A percentile compares a stretch with the other conserved stretches of the same genome.
Conservation (phyloP, 2,888 invertebrate species). For the Bombylius discolor region DNA sequence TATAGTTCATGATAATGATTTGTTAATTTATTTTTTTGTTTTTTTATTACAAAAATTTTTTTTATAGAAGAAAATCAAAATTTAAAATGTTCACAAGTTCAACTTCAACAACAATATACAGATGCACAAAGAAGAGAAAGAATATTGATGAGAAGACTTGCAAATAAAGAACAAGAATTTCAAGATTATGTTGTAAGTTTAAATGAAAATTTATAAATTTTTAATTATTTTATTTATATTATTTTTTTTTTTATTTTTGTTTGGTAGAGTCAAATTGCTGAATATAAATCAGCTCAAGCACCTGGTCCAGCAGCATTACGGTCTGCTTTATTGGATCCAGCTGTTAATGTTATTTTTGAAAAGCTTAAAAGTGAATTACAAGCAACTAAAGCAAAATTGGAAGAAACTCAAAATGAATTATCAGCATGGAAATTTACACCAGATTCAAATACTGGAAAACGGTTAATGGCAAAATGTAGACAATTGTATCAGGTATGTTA, state of each 20-base stretch:
- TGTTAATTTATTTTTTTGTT: background rate
- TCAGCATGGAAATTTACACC: slow-evolving; percentile 99
- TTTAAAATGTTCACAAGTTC: slow-evolving; percentile 57
- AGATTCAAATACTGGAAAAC: slow-evolving; percentile 97
- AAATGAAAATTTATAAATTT: background rate
- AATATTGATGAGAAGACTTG: slow-evolving; percentile 78
- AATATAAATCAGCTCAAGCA: slow-evolving; percentile 79
- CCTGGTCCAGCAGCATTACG: slow-evolving; percentile 63
- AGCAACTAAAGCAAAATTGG: slow-evolving; percentile 76
- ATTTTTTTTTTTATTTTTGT: slow-evolving; percentile 1
- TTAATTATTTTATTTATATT: slow-evolving; percentile 1
- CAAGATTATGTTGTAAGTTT: slow-evolving; percentile 85
- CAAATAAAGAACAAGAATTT: slow-evolving; percentile 92
- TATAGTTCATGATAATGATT: background rate
- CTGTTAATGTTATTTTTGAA: slow-evolving; percentile 86
- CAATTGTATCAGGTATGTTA: slow-evolving; percentile 58
- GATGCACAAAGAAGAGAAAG: slow-evolving; percentile 87
- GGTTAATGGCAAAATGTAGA: slow-evolving; percentile 94
- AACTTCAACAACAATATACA: slow-evolving; percentile 63
- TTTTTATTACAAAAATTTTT: background rate
- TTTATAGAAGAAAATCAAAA: slow-evolving; percentile 31
- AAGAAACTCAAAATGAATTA: slow-evolving; percentile 94
- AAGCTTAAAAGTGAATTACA: slow-evolving; percentile 82
- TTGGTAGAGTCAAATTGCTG: slow-evolving; percentile 77
- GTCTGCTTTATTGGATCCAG: slow-evolving; percentile 82